phyloP scores from a whole-genome alignment of 1,140 invertebrate species.

The Lethrus apterus region DNA sequence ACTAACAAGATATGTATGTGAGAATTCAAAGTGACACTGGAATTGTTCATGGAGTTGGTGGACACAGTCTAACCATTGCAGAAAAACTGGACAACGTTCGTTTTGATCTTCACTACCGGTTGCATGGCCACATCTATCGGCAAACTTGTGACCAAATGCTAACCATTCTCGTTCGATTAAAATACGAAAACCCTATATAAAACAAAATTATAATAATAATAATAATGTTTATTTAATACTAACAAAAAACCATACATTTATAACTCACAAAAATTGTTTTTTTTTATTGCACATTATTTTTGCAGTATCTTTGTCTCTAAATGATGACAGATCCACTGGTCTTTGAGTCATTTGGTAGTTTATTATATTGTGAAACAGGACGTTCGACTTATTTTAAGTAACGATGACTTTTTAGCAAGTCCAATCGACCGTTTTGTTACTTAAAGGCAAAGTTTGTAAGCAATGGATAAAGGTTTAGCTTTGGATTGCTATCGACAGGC shows the following conservation, averaged over 20 bases:
- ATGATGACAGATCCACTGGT: too few relatives aligned
- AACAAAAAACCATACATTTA: not conserved
- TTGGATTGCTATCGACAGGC: too few relatives aligned
- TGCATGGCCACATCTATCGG: constrained; percentile 84
- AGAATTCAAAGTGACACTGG: constrained; percentile 93
- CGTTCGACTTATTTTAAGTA: too few relatives aligned
- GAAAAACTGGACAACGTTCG: constrained; percentile 91
- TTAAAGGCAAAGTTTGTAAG: too few relatives aligned
- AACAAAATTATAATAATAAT: constrained; percentile 20
- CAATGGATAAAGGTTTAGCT: too few relatives aligned
- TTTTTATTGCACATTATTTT: too few relatives aligned
- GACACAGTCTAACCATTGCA: constrained; percentile 96
- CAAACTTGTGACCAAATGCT: constrained; percentile 96
- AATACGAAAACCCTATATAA: constrained; percentile 84
- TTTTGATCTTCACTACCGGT: constrained; percentile 77
- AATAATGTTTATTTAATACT: constrained; percentile 1
- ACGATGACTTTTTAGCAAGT: too few relatives aligned
- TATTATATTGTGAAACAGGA: too few relatives aligned
- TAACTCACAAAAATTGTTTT: too few relatives aligned
- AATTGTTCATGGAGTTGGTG: constrained; percentile 87
- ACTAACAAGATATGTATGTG: constrained; percentile 81
- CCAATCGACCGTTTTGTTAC: too few relatives aligned
- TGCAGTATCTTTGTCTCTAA: too few relatives aligned
- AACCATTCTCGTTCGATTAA: constrained; percentile 93
- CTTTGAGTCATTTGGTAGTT: too few relatives aligned